Percentiles rank a stretch among this genome's conserved stretches.
phyloP scores from a whole-genome alignment of 2,797 vertebrate genomes.

The Halcyon leucocephala region DNA sequence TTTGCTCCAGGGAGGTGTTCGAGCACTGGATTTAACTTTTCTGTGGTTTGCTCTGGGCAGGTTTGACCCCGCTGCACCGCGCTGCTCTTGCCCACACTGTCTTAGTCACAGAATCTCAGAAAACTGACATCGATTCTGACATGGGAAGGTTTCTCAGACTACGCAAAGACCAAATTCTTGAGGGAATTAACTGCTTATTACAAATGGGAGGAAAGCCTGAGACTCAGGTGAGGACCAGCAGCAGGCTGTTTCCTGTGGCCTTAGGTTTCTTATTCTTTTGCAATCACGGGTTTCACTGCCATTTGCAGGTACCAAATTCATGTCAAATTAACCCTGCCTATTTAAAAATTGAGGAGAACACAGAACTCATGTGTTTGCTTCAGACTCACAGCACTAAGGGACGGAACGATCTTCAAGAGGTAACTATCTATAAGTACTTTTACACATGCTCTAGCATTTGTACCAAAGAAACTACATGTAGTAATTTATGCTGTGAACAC shows the following conservation, averaged over 20 bases:
- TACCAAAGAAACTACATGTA: not conserved
- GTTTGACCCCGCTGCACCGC: conserved; percentile 83
- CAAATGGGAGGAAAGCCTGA: conserved; percentile 82
- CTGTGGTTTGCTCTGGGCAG: conserved; percentile 39
- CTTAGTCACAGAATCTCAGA: conserved; percentile 60
- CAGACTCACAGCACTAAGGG: not conserved
- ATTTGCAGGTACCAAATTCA: not conserved
- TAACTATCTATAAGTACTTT: not conserved
- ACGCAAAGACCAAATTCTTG: conserved; percentile 81
- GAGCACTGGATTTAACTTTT: rapidly evolving
- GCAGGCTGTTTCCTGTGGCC: rapidly evolving
- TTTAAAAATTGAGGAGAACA: not conserved
- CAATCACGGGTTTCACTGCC: not conserved
- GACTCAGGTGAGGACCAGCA: conserved; percentile 55
- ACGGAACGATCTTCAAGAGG: conserved; percentile 9
- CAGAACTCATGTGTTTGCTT: conserved; percentile 44
- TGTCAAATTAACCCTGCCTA: not conserved
- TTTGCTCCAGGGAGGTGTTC: rapidly evolving
- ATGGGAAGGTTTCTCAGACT: conserved; percentile 63
- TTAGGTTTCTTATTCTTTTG: not conserved
- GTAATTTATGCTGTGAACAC: not conserved
- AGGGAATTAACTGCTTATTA: conserved; percentile 85
- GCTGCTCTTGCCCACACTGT: conserved; percentile 79
- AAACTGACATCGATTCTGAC: not conserved
- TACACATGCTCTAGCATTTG: not conserved